Evolutionary conservation across 1,140 invertebrate species (phyloP).

Genomic region (Himalopsyche phryganea): DNA sequence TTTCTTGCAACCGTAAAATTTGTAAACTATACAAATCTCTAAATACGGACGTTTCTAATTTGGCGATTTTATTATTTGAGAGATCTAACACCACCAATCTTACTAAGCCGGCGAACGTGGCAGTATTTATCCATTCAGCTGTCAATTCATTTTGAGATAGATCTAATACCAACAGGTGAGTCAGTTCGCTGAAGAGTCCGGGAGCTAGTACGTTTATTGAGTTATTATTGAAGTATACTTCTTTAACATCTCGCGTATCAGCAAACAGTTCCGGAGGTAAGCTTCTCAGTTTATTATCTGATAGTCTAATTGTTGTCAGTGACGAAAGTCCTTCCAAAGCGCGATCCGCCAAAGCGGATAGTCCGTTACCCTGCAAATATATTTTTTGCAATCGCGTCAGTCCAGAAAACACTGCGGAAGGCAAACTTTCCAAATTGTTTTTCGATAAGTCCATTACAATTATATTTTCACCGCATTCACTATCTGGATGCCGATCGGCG

Average conservation of each 20-base stretch:
- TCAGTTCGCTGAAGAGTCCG: slow-evolving; percentile 77
- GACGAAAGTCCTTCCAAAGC: slow-evolving; percentile 76
- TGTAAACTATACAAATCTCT: slow-evolving; percentile 77
- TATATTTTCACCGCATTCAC: slow-evolving; percentile 70
- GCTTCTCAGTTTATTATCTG: slow-evolving; percentile 77
- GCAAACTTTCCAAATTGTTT: slow-evolving; percentile 78
- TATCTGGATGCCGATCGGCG: slow-evolving; percentile 55
- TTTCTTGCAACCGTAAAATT: slow-evolving; percentile 77
- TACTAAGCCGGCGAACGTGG: slow-evolving; percentile 79
- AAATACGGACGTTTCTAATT: slow-evolving; percentile 76
- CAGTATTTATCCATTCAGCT: slow-evolving; percentile 81
- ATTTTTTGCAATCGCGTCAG: slow-evolving; percentile 62
- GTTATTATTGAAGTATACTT: slow-evolving; percentile 82
- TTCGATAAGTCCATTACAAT: slow-evolving; percentile 74
- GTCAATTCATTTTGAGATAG: slow-evolving; percentile 82
- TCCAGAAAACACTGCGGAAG: slow-evolving; percentile 71
- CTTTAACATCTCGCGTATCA: slow-evolving; percentile 74
- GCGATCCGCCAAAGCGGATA: slow-evolving; percentile 75
- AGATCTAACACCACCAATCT: slow-evolving; percentile 77
- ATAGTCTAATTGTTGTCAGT: slow-evolving; percentile 72
- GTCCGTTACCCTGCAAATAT: slow-evolving; percentile 64
- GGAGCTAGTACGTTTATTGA: slow-evolving; percentile 82
- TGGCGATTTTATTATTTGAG: slow-evolving; percentile 74
- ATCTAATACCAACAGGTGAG: slow-evolving; percentile 77
- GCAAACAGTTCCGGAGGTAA: slow-evolving; percentile 79